phyloP scores from a whole-genome alignment of 2,888 invertebrate species.

The Hylaea fasciaria region DNA sequence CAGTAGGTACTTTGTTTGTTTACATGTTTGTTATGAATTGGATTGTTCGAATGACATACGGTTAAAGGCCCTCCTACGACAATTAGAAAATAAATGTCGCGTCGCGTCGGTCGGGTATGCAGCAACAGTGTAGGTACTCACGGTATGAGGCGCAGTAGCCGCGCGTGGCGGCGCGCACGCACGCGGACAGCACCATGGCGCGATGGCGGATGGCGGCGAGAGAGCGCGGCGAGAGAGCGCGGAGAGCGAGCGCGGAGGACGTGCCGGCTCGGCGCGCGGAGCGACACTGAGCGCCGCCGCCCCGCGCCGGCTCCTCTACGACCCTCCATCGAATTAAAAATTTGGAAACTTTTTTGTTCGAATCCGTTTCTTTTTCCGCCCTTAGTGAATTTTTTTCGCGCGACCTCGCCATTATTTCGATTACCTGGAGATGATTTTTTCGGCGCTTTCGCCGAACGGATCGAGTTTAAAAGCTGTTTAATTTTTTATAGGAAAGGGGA shows the following conservation, averaged over 20 bases:
- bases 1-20: no score
- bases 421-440: conserved; percentile 83
- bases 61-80: no score
- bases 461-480: conserved; percentile 83
- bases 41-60: no score
- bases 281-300: conserved; percentile 22
- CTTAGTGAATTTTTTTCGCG: conserved; percentile 83
- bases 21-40: no score
- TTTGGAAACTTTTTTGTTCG: conserved; percentile 75
- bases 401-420: conserved; percentile 80
- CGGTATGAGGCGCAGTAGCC: conserved; percentile 72
- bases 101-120: no score
- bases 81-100: no score
- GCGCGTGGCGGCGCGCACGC: conserved; percentile 74
- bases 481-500: conserved; percentile 80
- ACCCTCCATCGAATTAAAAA: conserved; percentile 74
- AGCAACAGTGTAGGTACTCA: conserved; percentile 54
- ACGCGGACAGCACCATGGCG: conserved; percentile 74
- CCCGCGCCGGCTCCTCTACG: conserved; percentile 42
- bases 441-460: conserved; percentile 68
- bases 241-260: conserved; percentile 20
- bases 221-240: conserved; percentile 13
- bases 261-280: conserved; percentile 33
- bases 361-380: conserved; percentile 84
- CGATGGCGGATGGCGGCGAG: conserved; percentile 19